Evolutionary conservation across 1,140 invertebrate species (phyloP), one percentile per base, ranked within the genome.

Genomic region (Achatina immaculata): DNA sequence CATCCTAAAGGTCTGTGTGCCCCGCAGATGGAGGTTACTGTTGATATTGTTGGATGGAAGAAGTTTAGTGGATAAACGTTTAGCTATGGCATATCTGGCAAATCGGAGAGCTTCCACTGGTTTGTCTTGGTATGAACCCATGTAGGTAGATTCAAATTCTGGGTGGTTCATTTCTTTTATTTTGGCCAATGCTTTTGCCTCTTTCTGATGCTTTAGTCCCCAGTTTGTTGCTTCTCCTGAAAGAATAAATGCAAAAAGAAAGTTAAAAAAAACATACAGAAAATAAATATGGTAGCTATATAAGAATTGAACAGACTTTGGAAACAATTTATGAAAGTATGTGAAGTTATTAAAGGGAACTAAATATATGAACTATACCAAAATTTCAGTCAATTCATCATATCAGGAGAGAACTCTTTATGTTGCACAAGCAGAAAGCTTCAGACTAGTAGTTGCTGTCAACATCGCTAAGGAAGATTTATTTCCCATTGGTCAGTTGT

Each of bases 61-160:
- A 28, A 80, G 68, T 31, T 42, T 66, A 0, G 78, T 80, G 68
- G 78, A 80, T 11, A 71, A 31, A 31, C 51, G 68, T 58, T 66
- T 71, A 1, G 78, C 36, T n/a, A 36, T 69, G 0, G 78, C 78
- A 80, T 48, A 45, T 6, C 78, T 34, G 2, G 78, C 19, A 55
- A 80, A 80, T 21, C 48, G 24, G 66, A 71, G 3, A 31, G 68
- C 55, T 11, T 80, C 45, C 9, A 28, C 0, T 9, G 65, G 78
- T 24, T 69, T 69, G 21, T 80, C 68, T 45, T 55, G 69, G 36
- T 80, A 80, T 36, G 78, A 69, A 24, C 45, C 36, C 45, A 28
- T 48, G 48, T 80, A 80, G 7, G 78, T 80, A 1, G 78, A 71
- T 66, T 48, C 42, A 71, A 80, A 80, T 21, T 80, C 78, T n/a